A percentile compares a stretch with the other conserved stretches of the same genome.
Conservation (phyloP, 2,113 vertebrate genomes). For the Dipodomys stephensi region DNA sequence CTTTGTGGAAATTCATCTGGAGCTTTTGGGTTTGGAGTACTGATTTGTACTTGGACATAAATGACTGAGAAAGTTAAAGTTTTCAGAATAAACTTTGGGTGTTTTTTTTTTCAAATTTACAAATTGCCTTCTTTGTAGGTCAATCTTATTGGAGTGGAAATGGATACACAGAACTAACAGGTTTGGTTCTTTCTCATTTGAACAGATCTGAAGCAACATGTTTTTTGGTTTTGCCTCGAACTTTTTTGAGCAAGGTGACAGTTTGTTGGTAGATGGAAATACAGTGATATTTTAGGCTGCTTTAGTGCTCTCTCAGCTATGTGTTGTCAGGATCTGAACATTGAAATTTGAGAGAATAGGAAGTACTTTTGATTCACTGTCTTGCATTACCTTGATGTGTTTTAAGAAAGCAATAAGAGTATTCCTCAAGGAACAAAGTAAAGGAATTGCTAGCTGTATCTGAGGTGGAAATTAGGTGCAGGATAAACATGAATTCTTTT, state of each 20-base stretch:
- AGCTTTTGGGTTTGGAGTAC: background rate
- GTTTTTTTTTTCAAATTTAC: background rate
- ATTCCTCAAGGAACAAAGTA: constrained; percentile 13
- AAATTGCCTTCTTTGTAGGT: background rate
- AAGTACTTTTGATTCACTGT: constrained; percentile 13
- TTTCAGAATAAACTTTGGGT: constrained; percentile 19
- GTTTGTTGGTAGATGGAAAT: constrained; percentile 23
- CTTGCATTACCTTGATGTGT: background rate
- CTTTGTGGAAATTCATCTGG: constrained; percentile 30
- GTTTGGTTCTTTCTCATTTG: background rate
- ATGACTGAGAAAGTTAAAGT: background rate
- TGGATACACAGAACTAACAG: background rate
- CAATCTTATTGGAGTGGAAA: background rate
- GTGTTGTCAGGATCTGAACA: constrained; percentile 31
- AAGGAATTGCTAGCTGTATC: background rate
- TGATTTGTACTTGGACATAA: background rate
- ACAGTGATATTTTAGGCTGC: constrained; percentile 60
- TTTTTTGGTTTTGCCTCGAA: constrained; percentile 55
- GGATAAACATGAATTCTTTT: constrained; percentile 27
- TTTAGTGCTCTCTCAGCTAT: constrained; percentile 57
- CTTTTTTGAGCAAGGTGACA: constrained; percentile 51
- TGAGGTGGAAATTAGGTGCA: constrained; percentile 4
- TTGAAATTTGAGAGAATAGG: constrained; percentile 19
- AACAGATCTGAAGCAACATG: constrained; percentile 11
- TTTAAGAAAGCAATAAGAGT: constrained; percentile 58